Evolutionary conservation across 1,140 invertebrate genomes (phyloP), one percentile per base, ranked within the genome.

Genomic region (Euwallacea fornicatus): DNA sequence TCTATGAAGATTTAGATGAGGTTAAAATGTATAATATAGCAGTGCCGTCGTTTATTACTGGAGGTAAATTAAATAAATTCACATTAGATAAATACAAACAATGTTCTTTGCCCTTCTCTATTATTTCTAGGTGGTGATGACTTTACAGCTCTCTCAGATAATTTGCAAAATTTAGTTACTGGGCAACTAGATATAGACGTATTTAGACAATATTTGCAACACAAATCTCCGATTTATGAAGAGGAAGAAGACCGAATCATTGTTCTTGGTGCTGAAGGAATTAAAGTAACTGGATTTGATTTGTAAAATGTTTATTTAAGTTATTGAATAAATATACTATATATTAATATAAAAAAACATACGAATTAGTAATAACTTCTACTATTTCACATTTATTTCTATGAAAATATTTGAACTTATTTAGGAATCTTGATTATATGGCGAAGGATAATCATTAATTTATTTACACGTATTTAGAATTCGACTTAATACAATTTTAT

Each of bases 41-140:
- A 3, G 82, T 88, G 42, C 82, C 85, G 44, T 84, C 84, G 62
- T 93, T 89, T 76, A 78, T 93, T 7, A 83, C 87, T 2, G 61
- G 54, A 58, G 69, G 69, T 64, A 54, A 59, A 10, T 46, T 47
- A 50, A 6, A 13, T 50, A 50, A 50, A 50, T 15, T 4, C 10
- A 42, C n/a, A 46, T 44, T 44, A 21, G 8, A 7, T 46, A 13
- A 44, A 47, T 63, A 33, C 21, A 4, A 33, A 2, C 21, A 4
- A 33, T 33, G 1, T 33, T 4, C 1, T 42, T 33, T 9, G 21
- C 6, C 10, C 16, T 60, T 10, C 8, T 9, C 13, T 47, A 16
- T n/a, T 33, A 33, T 33, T 33, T 33, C 82, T 2, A 64, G 91
- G 90, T 7, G 91, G 91, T 11, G 90, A 92, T 74, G 88, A 73